Evolutionary conservation across 2,888 invertebrate species (phyloP).

Genomic region (Zootermopsis nevadensis): DNA sequence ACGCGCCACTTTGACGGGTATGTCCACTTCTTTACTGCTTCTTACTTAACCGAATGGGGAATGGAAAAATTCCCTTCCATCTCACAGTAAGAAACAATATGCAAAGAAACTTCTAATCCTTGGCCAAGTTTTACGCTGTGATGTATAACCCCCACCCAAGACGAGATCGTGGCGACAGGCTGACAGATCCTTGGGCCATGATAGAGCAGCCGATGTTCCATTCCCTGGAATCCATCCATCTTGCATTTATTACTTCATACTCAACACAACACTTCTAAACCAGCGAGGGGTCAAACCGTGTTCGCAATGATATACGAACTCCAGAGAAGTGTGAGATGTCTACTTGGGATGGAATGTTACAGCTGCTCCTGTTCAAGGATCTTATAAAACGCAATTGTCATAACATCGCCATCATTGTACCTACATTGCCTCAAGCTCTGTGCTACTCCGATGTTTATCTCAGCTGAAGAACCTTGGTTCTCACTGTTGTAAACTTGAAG

Average conservation of each 20-base stretch:
- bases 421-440: background rate
- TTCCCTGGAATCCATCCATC: background rate
- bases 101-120: background rate
- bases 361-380: background rate
- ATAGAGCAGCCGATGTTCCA: background rate
- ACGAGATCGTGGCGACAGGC: background rate
- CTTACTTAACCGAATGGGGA: too few relatives aligned
- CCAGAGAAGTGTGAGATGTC: background rate
- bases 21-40: too few relatives aligned
- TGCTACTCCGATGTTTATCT: background rate
- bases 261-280: background rate
- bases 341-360: background rate
- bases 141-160: background rate
- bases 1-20: too few relatives aligned
- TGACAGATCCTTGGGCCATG: background rate
- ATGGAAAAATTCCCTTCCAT: too few relatives aligned
- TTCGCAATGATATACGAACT: background rate
- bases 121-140: constrained; percentile 5
- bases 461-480: background rate
- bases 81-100: background rate
- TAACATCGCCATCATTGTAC: background rate
- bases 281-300: background rate
- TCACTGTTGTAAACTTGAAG: background rate
- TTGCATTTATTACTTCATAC: constrained; percentile 14
- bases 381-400: background rate